phyloP scores from a whole-genome alignment of 2,797 vertebrate species.

The Podargus strigoides region DNA sequence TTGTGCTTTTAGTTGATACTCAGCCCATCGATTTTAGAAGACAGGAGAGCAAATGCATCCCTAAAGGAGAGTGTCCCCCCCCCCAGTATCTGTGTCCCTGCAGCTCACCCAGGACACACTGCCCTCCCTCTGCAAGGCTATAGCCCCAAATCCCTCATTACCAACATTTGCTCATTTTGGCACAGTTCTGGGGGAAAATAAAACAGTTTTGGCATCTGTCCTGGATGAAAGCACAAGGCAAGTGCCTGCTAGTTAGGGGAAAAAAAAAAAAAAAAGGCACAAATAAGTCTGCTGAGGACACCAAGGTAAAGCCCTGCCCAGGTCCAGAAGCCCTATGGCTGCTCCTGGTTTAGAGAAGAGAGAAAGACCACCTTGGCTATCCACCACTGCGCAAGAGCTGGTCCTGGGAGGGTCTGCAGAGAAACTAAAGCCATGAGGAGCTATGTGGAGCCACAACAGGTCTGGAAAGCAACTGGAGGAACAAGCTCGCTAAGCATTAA shows the following conservation, averaged over 20 bases:
- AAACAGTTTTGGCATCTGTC: neutral
- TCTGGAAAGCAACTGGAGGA: neutral
- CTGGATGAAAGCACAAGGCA: neutral
- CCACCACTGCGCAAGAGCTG: neutral
- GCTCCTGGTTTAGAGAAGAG: neutral
- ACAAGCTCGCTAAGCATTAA: neutral
- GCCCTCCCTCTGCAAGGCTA: neutral
- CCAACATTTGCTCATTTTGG: neutral
- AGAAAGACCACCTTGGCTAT: neutral
- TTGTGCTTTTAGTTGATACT: neutral
- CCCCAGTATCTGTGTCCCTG: neutral
- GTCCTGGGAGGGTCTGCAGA: neutral
- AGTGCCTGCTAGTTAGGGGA: neutral
- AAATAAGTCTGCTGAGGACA: neutral
- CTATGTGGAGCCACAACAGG: neutral
- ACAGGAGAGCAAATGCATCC: neutral
- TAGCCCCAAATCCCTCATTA: neutral
- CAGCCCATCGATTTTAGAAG: neutral
- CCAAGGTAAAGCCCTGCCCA: neutral
- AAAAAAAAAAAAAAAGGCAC: neutral
- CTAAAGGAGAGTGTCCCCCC: neutral
- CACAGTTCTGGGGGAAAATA: neutral
- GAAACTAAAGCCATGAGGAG: neutral
- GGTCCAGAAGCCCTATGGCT: neutral
- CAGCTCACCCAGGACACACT: neutral